Evolutionary conservation across 2,113 vertebrate species (phyloP).

Genomic region (Notothenia rossii): DNA sequence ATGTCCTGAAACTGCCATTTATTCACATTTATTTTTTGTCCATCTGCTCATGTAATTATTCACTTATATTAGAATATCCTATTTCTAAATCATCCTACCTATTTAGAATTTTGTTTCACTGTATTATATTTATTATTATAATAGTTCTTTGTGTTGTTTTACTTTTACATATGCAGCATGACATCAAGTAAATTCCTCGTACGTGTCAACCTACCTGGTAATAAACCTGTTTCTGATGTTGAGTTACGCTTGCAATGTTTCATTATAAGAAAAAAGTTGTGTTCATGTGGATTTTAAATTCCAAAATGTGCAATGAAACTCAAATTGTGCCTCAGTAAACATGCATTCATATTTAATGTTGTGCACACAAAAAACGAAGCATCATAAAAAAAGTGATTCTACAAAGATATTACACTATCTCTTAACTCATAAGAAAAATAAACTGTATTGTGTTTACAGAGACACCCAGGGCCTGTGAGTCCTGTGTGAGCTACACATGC

Average conservation of each 20-base stretch:
- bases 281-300: background rate
- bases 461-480: background rate
- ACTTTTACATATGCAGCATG: too few relatives aligned
- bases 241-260: background rate
- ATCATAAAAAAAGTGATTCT: background rate
- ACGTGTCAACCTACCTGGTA: too few relatives aligned
- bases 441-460: background rate
- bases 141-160: too few relatives aligned
- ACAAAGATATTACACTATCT: background rate
- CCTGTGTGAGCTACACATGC: conserved; percentile 19
- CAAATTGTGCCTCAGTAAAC: background rate
- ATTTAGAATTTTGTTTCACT: background rate
- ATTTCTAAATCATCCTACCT: background rate
- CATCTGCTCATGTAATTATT: background rate
- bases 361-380: background rate
- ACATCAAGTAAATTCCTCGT: too few relatives aligned
- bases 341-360: background rate
- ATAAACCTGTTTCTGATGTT: too few relatives aligned
- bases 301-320: background rate
- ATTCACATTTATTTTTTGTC: background rate
- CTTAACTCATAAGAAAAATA: background rate
- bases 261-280: background rate
- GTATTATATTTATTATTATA: too few relatives aligned
- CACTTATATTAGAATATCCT: background rate
- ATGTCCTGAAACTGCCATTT: background rate